Conservation (phyloP, 2,113 vertebrate genomes). For the Copsychus sechellarum region DNA sequence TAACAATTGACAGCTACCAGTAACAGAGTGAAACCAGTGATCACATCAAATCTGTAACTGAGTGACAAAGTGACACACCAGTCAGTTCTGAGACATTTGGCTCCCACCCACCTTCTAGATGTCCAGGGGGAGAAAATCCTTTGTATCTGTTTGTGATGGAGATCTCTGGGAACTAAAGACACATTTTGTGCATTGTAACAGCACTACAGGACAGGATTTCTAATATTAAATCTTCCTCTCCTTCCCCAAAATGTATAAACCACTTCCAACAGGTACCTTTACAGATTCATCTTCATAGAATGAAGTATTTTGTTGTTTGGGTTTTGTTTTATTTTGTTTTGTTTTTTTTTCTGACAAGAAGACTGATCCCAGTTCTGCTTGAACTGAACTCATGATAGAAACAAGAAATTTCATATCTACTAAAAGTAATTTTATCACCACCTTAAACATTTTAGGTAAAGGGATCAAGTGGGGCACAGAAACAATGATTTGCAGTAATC, state of each 20-base stretch:
- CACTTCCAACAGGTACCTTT: not conserved
- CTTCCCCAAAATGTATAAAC: not conserved
- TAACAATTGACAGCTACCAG: not conserved
- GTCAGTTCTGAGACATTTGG: not conserved
- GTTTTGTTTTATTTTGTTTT: no score
- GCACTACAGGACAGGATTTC: no score
- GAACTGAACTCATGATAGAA: not conserved
- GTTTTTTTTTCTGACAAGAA: not conserved
- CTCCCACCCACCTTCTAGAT: not conserved
- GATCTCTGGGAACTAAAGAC: not conserved
- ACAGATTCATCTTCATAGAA: not conserved
- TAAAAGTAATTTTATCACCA: not conserved
- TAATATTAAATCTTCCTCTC: not conserved
- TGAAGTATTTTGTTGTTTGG: not conserved
- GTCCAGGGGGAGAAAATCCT: not conserved
- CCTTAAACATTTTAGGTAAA: not conserved
- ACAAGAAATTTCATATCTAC: not conserved
- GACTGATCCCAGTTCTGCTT: not conserved
- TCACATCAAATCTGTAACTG: not conserved
- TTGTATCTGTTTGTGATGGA: not conserved
- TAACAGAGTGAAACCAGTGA: not conserved
- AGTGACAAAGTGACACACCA: not conserved
- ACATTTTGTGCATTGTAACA: not conserved
- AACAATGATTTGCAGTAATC: not conserved
- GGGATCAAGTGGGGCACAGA: not conserved